Conservation (phyloP, 2,113 vertebrate species). For the Cranoglanis bouderius region DNA sequence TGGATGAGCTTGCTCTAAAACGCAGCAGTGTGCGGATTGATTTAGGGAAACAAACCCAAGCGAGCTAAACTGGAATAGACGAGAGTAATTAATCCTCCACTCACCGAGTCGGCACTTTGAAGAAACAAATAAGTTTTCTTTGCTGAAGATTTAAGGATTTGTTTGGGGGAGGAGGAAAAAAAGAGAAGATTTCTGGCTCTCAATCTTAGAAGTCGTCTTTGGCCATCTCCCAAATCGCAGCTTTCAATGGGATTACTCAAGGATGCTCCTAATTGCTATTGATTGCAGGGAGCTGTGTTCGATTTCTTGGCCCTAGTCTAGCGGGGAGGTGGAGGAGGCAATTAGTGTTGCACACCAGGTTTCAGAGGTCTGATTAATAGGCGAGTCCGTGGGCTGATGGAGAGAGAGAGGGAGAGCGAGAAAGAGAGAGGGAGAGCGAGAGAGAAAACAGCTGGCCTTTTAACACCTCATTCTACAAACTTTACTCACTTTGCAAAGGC, state of each 20-base stretch:
- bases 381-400: slow-evolving; percentile 66
- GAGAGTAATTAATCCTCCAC: slow-evolving; percentile 61
- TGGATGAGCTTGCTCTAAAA: neutral
- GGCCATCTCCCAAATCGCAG: slow-evolving; percentile 74
- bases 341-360: slow-evolving; percentile 82
- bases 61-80: slow-evolving; percentile 55
- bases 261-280: slow-evolving; percentile 94
- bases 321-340: slow-evolving; percentile 82
- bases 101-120: slow-evolving; percentile 51
- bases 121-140: slow-evolving; percentile 54
- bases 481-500: neutral
- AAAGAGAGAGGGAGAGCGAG: slow-evolving; percentile 12
- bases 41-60: slow-evolving; percentile 47
- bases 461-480: slow-evolving; percentile 41
- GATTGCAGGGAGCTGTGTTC: slow-evolving; percentile 91
- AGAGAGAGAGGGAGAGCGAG: neutral
- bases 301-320: slow-evolving; percentile 86
- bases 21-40: slow-evolving; percentile 5
- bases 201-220: slow-evolving; percentile 59
- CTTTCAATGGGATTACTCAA: slow-evolving; percentile 90
- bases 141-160: slow-evolving; percentile 32
- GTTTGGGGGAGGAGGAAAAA: neutral
- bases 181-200: slow-evolving; percentile 34
- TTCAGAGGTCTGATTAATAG: slow-evolving; percentile 87
- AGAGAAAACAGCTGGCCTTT: slow-evolving; percentile 11